Evolutionary conservation across 2,797 vertebrate genomes (phyloP).

Genomic region (Platyrinchus mystaceus): DNA sequence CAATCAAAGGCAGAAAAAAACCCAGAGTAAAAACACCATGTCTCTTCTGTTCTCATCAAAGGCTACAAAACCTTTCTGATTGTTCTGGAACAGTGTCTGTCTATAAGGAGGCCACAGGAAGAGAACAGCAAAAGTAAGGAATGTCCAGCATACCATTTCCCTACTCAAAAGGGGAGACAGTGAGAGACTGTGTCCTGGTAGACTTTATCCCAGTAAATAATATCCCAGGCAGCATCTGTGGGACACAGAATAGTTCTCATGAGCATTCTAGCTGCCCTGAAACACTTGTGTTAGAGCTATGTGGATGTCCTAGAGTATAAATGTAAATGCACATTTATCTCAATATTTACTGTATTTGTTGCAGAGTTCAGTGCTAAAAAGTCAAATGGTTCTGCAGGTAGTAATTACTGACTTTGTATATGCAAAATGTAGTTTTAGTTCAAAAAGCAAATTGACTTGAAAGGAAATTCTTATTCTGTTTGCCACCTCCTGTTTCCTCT

Average conservation of each 20-base stretch:
- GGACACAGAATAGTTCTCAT: not conserved
- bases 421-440: not conserved
- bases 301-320: not conserved
- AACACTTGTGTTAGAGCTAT: not conserved
- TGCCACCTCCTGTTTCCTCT: not conserved
- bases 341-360: not conserved
- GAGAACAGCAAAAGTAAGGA: not conserved
- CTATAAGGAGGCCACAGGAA: not conserved
- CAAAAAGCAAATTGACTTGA: not conserved
- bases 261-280: not conserved
- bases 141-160: not conserved
- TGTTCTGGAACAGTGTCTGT: not conserved
- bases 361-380: not conserved
- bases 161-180: not conserved
- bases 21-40: not conserved
- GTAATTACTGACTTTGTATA: not conserved
- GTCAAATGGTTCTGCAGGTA: not conserved
- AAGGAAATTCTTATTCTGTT: not conserved
- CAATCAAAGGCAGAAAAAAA: not conserved
- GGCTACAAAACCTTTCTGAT: not conserved
- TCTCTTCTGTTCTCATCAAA: not conserved
- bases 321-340: not conserved
- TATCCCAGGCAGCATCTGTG: not conserved
- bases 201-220: not conserved
- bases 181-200: not conserved